Evolutionary conservation across 2,113 vertebrate genomes (phyloP), one percentile per base, ranked within the genome.

Genomic region (Catharus bicknelli): DNA sequence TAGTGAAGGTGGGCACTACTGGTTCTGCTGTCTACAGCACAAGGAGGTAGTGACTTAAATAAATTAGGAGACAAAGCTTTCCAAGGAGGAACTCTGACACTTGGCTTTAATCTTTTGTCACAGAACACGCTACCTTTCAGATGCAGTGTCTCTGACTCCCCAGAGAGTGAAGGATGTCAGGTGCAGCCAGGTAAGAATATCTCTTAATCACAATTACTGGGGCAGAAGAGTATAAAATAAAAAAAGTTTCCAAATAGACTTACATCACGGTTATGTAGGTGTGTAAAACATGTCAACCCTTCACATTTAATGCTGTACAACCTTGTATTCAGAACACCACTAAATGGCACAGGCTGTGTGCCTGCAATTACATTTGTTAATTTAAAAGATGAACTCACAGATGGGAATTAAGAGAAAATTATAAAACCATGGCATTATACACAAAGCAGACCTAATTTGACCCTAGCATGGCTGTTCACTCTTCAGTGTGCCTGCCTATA

Each of bases 371-470:
- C 25, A 55, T 43, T 73, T 69, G 34, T 51, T 86, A 69, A 51
- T 43, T 74, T 75, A 72, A 64, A 73, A 85, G 5, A 72, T 10
- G 18, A 91, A 48, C 51, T 83, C 30, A 34, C 11, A 90, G 87
- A 94, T 45, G 75, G 68, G 87, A 92, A 91, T 94, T 94, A 91
- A 76, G 43, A 83, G 36, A 76, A 96, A 92, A 86, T 74, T 63
- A 85, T 67, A 73, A 79, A 95, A n/a, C 4, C 68, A 73, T 1
- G 4, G 81, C 34, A 85, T 87, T 83, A 79, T 43, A 89, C 70
- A 67, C 62, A 92, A 82, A 92, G 63, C 74, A 89, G 91, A 84
- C 86, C 89, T 89, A 93, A 93, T 89, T 45, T 95, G 85, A 95
- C 93, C 90, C 79, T 80, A 54, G 59, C 78, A 74, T 6, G 74